These are phyloP conservation scores for Pilophorus perplexus DNA, from an alignment of 2,888 invertebrate species.

Conservation along the genomic window DNA sequence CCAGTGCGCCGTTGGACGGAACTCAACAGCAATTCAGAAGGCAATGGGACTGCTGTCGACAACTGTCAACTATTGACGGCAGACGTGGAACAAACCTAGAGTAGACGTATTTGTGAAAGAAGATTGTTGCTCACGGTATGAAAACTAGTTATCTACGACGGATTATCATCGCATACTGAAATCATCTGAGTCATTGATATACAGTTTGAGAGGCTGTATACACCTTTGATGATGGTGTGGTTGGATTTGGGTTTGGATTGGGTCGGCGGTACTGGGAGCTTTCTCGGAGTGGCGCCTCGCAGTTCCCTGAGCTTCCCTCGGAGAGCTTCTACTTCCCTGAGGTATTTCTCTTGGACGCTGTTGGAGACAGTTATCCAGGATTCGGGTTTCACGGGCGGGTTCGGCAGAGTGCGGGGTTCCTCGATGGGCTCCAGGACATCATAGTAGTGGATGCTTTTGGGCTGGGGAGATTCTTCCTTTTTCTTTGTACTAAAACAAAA, in stretches of 20 bases:
- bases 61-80: no score
- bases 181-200: no score
- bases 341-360: conserved; percentile 48
- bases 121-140: no score
- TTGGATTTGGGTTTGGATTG: conserved; percentile 20
- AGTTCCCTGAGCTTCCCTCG: conserved; percentile 48
- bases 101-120: no score
- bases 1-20: no score
- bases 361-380: conserved; percentile 31
- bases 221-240: conserved; percentile 9
- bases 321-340: conserved; percentile 48
- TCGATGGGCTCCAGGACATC: conserved; percentile 2
- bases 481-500: no score
- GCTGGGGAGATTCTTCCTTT: neutral
- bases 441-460: neutral
- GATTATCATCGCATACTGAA: no score
- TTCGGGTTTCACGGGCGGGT: neutral
- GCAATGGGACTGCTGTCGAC: no score
- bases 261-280: conserved; percentile 22
- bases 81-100: no score
- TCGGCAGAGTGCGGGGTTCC: neutral
- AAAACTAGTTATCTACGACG: no score
- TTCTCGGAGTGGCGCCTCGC: conserved; percentile 41
- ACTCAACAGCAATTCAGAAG: no score
- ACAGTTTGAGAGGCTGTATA: no score